Evolutionary conservation across 2,113 vertebrate genomes (phyloP).

Genomic region (Callionymus lyra): DNA sequence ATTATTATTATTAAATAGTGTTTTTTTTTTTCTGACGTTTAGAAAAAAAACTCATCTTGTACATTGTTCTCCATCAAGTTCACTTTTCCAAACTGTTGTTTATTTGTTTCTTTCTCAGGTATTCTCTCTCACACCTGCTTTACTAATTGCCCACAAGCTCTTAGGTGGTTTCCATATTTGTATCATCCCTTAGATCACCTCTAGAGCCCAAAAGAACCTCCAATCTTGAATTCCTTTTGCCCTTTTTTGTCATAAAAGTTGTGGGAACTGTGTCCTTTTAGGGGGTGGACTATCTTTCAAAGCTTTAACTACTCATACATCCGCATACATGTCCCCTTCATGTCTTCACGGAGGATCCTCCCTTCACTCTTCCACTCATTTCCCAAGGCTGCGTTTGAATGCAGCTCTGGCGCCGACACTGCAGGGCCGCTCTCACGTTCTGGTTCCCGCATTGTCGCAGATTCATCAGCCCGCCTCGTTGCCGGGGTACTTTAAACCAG

Average conservation of each 20-base stretch:
- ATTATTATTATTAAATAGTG: no score
- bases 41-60: no score
- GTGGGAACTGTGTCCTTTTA: slow-evolving; percentile 50
- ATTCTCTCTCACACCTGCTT: slow-evolving; percentile 91
- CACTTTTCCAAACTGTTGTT: slow-evolving; percentile 59
- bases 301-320: slow-evolving; percentile 11
- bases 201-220: slow-evolving; percentile 68
- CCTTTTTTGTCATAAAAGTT: slow-evolving; percentile 53
- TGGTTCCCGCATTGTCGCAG: slow-evolving; percentile 87
- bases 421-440: slow-evolving; percentile 59
- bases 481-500: slow-evolving; percentile 67
- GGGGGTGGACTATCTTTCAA: slow-evolving; percentile 17
- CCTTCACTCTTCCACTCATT: slow-evolving; percentile 31
- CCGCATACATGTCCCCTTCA: slow-evolving; percentile 24
- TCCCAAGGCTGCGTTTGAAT: slow-evolving; percentile 36
- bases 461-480: slow-evolving; percentile 78
- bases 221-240: slow-evolving; percentile 53
- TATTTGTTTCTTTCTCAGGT: slow-evolving; percentile 83
- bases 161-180: slow-evolving; percentile 75
- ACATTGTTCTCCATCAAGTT: slow-evolving; percentile 18
- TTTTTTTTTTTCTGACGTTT: no score
- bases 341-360: slow-evolving; percentile 30
- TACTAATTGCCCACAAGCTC: slow-evolving; percentile 83
- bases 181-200: slow-evolving; percentile 69
- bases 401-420: slow-evolving; percentile 38